Conservation (phyloP, 64 coral and sea anemone genomes). For the Trachythela sp. region DNA sequence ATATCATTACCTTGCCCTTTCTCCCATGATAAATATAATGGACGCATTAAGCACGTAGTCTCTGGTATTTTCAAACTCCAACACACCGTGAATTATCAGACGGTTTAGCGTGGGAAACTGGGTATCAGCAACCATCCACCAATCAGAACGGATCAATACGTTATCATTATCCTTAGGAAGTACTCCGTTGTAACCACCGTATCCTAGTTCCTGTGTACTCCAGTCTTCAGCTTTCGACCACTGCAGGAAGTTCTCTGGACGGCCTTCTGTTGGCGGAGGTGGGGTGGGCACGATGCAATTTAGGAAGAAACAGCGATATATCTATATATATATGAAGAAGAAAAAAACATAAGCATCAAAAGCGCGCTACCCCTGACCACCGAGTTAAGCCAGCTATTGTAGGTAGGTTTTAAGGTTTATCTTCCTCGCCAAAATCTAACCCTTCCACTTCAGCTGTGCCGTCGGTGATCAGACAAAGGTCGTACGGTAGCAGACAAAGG, state of each 20-base stretch:
- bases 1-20: not conserved
- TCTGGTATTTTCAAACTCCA: slow-evolving; percentile 53
- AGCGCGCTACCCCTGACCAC: not conserved
- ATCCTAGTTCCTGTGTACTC: slow-evolving; percentile 46
- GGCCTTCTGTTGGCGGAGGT: slow-evolving; percentile 55
- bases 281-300: slow-evolving; percentile 60
- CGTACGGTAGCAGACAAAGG: no score
- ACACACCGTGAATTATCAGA: slow-evolving; percentile 58
- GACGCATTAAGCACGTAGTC: slow-evolving; percentile 52
- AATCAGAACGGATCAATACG: slow-evolving; percentile 59
- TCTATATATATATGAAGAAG: slow-evolving; percentile 6
- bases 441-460: no score
- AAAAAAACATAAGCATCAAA: not conserved
- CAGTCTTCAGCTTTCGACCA: slow-evolving; percentile 67
- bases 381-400: no score
- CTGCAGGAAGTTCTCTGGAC: slow-evolving; percentile 40
- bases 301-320: slow-evolving; percentile 50
- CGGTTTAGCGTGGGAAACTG: slow-evolving; percentile 45
- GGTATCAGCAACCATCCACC: slow-evolving; percentile 77
- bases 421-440: no score
- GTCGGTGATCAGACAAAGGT: no score
- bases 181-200: slow-evolving; percentile 61
- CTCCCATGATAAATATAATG: slow-evolving; percentile 56
- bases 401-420: no score
- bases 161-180: slow-evolving; percentile 59